These are phyloP conservation scores for Botia kubotai DNA, from an alignment of 2,797 vertebrate species.

Conservation along the genomic window DNA sequence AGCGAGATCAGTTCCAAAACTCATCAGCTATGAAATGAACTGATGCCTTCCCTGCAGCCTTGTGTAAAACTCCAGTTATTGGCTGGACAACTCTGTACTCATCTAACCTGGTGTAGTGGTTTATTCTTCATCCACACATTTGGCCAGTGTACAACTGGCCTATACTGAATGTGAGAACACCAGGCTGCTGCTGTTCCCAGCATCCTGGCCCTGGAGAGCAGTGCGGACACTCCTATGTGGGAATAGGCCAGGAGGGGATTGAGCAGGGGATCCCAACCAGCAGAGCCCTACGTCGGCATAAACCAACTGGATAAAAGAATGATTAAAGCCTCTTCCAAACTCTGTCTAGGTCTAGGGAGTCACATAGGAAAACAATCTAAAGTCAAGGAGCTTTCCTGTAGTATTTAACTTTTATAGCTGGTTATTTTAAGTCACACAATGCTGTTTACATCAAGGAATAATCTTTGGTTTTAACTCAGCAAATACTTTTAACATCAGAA, in stretches of 20 bases:
- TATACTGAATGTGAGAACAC: constrained; percentile 80
- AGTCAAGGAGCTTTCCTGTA: not conserved
- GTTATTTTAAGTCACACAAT: not conserved
- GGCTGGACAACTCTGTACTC: constrained; percentile 1
- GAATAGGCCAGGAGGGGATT: constrained; percentile 76
- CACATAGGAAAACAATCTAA: not conserved
- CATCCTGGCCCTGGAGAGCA: constrained; percentile 78
- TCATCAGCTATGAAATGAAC: not conserved
- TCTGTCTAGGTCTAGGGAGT: not conserved
- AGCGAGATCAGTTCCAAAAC: not conserved
- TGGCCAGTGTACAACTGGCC: constrained; percentile 60
- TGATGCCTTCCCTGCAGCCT: not conserved
- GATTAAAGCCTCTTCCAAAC: constrained; percentile 6
- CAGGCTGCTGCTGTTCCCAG: constrained; percentile 79
- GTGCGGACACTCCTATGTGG: constrained; percentile 73
- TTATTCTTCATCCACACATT: constrained; percentile 60
- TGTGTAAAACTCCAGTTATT: not conserved
- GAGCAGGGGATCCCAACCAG: constrained; percentile 64
- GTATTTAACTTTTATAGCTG: too few species aligned
- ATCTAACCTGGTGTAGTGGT: constrained; percentile 28
- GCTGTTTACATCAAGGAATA: not conserved
- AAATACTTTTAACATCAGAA: not conserved
- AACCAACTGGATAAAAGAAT: not conserved
- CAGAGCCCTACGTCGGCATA: not conserved
- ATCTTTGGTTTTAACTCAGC: not conserved